phyloP scores from a whole-genome alignment of 2,797 vertebrate genomes.

The Pteronotus mesoamericanus region DNA sequence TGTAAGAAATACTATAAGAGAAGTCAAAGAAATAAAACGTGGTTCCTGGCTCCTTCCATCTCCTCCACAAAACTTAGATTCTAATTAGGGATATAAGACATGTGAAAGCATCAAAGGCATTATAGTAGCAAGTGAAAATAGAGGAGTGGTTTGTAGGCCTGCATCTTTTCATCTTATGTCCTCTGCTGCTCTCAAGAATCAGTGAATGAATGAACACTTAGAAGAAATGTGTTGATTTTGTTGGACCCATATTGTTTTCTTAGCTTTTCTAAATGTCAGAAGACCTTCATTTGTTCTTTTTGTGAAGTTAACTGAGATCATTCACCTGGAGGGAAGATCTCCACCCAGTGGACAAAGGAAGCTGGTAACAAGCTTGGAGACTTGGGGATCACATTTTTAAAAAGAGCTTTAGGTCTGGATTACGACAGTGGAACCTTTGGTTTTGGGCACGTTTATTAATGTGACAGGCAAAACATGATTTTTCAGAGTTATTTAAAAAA shows the following conservation, averaged over 20 bases:
- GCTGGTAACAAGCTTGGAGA: background rate
- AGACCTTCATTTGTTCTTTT: background rate
- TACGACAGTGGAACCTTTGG: background rate
- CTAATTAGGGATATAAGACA: background rate
- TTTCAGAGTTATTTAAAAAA: constrained; percentile 2
- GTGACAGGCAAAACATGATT: background rate
- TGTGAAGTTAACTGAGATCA: background rate
- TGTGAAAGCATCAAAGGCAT: background rate
- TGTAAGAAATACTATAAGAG: background rate
- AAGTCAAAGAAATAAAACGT: background rate
- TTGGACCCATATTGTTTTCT: background rate
- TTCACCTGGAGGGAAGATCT: background rate
- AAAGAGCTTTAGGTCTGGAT: background rate
- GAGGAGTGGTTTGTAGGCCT: background rate
- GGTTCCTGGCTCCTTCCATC: background rate
- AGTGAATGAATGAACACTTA: background rate
- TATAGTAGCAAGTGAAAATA: background rate
- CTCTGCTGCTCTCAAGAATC: background rate
- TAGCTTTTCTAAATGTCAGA: background rate
- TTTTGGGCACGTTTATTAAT: background rate
- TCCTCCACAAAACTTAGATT: background rate
- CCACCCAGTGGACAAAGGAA: background rate
- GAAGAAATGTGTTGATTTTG: background rate
- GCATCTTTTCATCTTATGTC: background rate
- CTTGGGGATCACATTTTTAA: background rate